Evolutionary conservation across 2,888 invertebrate genomes (phyloP), one percentile per base, ranked within the genome.

Genomic region (Dryocosmus kuriphilus): DNA sequence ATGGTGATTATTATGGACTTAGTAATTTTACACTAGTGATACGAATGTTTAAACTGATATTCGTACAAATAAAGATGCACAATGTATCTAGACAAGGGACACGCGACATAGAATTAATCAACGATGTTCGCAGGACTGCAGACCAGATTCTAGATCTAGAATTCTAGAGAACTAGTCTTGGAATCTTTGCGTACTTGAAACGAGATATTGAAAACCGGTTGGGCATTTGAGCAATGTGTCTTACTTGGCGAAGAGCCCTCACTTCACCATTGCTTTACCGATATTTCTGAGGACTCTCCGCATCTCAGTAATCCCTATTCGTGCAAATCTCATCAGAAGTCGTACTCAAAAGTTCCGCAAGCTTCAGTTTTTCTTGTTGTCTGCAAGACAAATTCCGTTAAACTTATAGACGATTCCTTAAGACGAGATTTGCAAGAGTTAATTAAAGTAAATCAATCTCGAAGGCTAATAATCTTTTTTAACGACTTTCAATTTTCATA

Each of bases 161-260:
- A 27, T 27, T 60, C 24, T 60, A 16, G 16, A 60, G 57, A 60
- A 71, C 27, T 51, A 51, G 30, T 51, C 71, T 51, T n/a, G 51
- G 71, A 71, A 46, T 67, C 46, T 67, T 67, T 67, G 27, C 24
- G 67, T 51, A 67, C 19, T 32, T 71, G 51, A 71, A 71, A 71
- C 30, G 46, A 46, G 46, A 71, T 71, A 71, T 71, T 51, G 71
- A 71, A 71, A 71, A 71, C 71, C 71, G 71, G 71, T 71, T 71
- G 71, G n/a, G 51, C 71, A 71, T 46, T 71, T 51, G 51, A 71
- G 71, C 51, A 51, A 71, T 35, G 63, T 71, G 71, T 51, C 71
- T 46, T 67, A 27, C 57, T 60, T 60, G 57, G 22, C 57, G 27
- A 60, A 57, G 27, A 60, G 27, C 27, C 57, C 57, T 60, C 57